Evolutionary conservation across 1,140 invertebrate species (phyloP), one percentile per base, ranked within the genome.

Genomic region (Neodiprion virginianus): DNA sequence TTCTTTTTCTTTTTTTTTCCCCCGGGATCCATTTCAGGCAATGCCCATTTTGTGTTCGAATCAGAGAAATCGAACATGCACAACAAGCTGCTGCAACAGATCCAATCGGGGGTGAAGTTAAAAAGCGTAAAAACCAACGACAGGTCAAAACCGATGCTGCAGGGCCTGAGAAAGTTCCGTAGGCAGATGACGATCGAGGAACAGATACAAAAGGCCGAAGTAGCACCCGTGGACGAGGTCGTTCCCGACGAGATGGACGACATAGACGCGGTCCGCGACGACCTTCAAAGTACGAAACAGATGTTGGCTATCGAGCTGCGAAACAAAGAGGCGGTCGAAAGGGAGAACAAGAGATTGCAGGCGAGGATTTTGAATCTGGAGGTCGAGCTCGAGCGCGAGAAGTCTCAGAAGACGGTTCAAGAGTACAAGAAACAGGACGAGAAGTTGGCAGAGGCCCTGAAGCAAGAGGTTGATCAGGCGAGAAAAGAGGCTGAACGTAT

Each of bases 241-340:
- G 93, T 94, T 80, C 91, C 92, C 23, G 94, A 95, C 81, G 95
- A 96, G 79, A 91, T 95, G 90, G 95, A 97, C 77, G 95, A 97
- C 79, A 96, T 96, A 79, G 95, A 97, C 81, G 95, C 94, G 83
- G 93, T 96, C n/a, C 90, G 96, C 75, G 96, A 97, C 80, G 96
- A 97, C 85, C 89, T 97, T 53, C 96, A 97, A 84, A 96, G 95
- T 73, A 96, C 95, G 1, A 97, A 97, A 87, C 95, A 97, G 87
- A 93, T 97, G 90, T 87, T 97, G 75, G 95, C 95, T 2, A 88
- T 96, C 67, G 96, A 97, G 88, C 87, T 97, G 76, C 91, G 95
- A 82, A 96, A 96, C 81, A 96, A 96, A 83, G 94, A 96, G 84
- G 94, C 95, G 0, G 90, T 96, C 77, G 94, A 95, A 76, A 92